These are phyloP conservation scores for Schizopygopsis pylzovi DNA, from an alignment of 2,797 vertebrate species.

Conservation along the genomic window DNA sequence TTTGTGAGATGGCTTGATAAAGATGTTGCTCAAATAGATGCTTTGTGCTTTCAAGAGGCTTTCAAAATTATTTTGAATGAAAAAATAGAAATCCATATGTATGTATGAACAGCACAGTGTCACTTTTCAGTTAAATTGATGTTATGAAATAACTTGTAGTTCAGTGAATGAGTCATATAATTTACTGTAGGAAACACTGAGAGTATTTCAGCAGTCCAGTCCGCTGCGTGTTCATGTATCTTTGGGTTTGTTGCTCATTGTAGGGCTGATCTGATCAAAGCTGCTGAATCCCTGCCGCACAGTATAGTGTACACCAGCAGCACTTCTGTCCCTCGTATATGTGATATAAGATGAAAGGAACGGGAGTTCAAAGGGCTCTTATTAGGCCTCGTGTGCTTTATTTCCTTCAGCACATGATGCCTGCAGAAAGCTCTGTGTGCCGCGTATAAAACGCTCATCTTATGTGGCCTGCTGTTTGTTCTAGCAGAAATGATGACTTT, in stretches of 20 bases:
- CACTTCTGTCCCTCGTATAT: no score
- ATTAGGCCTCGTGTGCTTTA: not conserved
- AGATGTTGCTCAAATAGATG: not conserved
- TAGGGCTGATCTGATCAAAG: not conserved
- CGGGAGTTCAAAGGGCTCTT: not conserved
- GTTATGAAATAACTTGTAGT: not conserved
- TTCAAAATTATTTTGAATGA: not conserved
- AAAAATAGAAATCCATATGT: no score
- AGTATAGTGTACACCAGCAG: not conserved
- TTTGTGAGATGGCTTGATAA: not conserved
- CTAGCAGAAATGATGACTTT: not conserved
- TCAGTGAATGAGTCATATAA: not conserved
- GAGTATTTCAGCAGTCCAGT: not conserved
- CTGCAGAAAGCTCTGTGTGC: not conserved
- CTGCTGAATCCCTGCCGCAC: not conserved
- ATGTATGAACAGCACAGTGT: not conserved
- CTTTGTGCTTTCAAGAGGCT: not conserved
- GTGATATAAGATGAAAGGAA: slow-evolving; percentile 3
- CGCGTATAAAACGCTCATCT: not conserved
- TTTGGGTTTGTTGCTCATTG: not conserved
- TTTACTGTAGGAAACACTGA: not conserved
- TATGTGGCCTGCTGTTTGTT: not conserved
- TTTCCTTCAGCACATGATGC: not conserved
- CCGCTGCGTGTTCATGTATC: not conserved
- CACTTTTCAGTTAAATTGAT: not conserved